Evolutionary conservation across 1,140 invertebrate genomes (phyloP).

Genomic region (Choristoneura fumiferana): DNA sequence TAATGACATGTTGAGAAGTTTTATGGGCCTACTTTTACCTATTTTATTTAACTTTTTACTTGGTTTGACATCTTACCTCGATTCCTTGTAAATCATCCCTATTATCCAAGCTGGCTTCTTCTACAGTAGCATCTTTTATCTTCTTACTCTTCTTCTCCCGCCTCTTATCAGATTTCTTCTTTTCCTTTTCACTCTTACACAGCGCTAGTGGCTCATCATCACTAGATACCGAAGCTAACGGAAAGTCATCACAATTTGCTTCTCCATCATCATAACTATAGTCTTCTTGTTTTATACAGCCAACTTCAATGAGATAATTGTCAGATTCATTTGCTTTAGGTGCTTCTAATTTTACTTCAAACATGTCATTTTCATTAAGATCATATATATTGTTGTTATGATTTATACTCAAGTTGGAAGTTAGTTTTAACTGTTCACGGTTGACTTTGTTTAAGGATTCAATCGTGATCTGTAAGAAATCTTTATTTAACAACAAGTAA

Average conservation of each 20-base stretch:
- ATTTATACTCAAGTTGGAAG: not conserved
- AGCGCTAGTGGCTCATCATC: slow-evolving; percentile 25
- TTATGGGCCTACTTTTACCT: too few relatives aligned
- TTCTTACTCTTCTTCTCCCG: slow-evolving; percentile 24
- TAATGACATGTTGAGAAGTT: too few relatives aligned
- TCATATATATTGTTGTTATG: not conserved
- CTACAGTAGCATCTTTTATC: slow-evolving; percentile 30
- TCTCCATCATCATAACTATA: not conserved
- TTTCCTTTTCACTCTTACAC: slow-evolving; percentile 26
- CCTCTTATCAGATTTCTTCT: slow-evolving; percentile 26
- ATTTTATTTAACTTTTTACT: too few relatives aligned
- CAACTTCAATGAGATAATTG: not conserved
- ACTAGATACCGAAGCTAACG: slow-evolving; percentile 9
- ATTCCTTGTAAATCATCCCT: not conserved
- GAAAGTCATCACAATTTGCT: slow-evolving; percentile 13
- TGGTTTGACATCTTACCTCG: not conserved
- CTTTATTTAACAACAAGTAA: not conserved
- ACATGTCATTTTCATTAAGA: not conserved
- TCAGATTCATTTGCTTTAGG: not conserved
- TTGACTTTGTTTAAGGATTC: not conserved
- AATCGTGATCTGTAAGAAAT: not conserved
- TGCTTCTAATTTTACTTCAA: not conserved
- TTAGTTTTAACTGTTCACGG: not conserved
- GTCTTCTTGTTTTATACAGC: not conserved
- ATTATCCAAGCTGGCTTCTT: slow-evolving; percentile 25